Percentiles rank a stretch among this genome's conserved stretches.
phyloP scores from a whole-genome alignment of 2,888 invertebrate genomes.

The Temnothorax rugatulus region DNA sequence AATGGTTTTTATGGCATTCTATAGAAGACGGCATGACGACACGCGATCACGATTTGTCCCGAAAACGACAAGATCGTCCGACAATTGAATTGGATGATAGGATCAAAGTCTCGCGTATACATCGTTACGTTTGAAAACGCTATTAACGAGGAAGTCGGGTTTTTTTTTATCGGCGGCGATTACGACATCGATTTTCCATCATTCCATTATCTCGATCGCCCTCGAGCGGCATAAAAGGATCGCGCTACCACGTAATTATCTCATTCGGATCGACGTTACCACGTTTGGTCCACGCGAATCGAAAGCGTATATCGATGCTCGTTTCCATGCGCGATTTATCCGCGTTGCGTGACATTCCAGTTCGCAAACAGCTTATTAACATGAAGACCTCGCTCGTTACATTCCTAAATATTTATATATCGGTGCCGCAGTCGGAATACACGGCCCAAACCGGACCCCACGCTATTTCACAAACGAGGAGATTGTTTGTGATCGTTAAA shows the following conservation, averaged over 20 bases:
- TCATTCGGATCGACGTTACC: slow-evolving; percentile 34
- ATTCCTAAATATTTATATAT: slow-evolving; percentile 23
- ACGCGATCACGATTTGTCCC: neutral
- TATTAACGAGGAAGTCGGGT: slow-evolving; percentile 20
- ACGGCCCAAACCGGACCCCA: slow-evolving; percentile 12
- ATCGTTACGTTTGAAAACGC: neutral
- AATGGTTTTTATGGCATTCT: neutral
- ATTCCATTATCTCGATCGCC: slow-evolving; percentile 40
- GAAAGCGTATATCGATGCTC: slow-evolving; percentile 29
- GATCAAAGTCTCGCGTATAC: neutral
- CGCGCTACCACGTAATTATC: slow-evolving; percentile 27
- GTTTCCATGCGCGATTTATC: slow-evolving; percentile 13
- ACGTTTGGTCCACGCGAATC: slow-evolving; percentile 44
- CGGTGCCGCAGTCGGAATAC: neutral
- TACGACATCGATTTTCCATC: slow-evolving; percentile 51
- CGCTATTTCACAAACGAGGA: slow-evolving; percentile 24
- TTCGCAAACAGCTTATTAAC: slow-evolving; percentile 31
- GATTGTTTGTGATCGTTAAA: slow-evolving; percentile 19
- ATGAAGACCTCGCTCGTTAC: slow-evolving; percentile 21
- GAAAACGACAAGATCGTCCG: neutral
- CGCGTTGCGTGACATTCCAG: slow-evolving; percentile 12
- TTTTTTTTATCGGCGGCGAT: slow-evolving; percentile 9
- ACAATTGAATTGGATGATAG: neutral
- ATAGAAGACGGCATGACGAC: neutral
- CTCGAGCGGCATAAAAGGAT: slow-evolving; percentile 40